phyloP scores from a whole-genome alignment of 2,888 invertebrate genomes.

The Isoperla grammatica region DNA sequence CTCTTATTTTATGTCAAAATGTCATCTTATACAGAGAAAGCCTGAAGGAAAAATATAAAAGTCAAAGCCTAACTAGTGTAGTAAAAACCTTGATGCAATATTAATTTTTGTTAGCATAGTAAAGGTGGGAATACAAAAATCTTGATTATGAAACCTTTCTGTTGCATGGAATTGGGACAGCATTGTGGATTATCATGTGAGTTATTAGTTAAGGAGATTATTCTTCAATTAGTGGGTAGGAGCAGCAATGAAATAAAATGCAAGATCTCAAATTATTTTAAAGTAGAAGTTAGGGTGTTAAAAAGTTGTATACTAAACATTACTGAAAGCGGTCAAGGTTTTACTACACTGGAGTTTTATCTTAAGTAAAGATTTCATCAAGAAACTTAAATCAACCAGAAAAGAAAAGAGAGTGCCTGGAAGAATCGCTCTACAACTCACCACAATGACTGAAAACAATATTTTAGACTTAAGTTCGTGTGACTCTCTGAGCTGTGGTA shows the following conservation, averaged over 20 bases:
- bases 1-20: neutral
- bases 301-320: too few relatives aligned
- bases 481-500: conserved; percentile 74
- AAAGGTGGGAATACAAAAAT: too few relatives aligned
- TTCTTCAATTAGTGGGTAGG: too few relatives aligned
- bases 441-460: conserved; percentile 92
- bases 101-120: too few relatives aligned
- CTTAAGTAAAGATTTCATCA: conserved; percentile 5
- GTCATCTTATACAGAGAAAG: conserved; percentile 6
- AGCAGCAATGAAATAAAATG: too few relatives aligned
- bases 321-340: too few relatives aligned
- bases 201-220: too few relatives aligned
- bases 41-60: conserved; percentile 6
- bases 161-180: too few relatives aligned
- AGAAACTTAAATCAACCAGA: conserved; percentile 15
- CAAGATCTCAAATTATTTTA: too few relatives aligned
- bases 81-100: conserved; percentile 4
- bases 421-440: conserved; percentile 48
- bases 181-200: too few relatives aligned
- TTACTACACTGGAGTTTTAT: neutral
- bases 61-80: conserved; percentile 5
- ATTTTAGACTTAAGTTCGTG: conserved; percentile 91
- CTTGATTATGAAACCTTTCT: too few relatives aligned
- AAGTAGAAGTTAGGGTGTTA: too few relatives aligned
- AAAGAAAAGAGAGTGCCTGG: conserved; percentile 23